phyloP scores from a whole-genome alignment of 2,888 invertebrate genomes.

The Hirtodrosophila histrioides region DNA sequence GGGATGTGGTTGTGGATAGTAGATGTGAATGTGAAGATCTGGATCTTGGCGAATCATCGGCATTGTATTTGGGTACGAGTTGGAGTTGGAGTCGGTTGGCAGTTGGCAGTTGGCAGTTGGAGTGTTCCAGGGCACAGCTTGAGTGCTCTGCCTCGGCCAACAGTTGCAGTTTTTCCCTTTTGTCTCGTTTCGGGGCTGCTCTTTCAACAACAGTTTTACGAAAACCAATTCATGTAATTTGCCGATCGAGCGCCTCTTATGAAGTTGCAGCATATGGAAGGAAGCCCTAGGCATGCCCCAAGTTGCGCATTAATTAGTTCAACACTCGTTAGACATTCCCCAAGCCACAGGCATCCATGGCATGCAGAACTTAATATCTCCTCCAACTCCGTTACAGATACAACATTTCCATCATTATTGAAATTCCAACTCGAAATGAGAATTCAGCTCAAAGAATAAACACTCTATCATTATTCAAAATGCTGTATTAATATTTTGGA shows the following conservation, averaged over 20 bases:
- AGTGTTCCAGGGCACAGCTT: conserved; percentile 63
- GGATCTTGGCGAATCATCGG: conserved; percentile 73
- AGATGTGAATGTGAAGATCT: conserved; percentile 46
- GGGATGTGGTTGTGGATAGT: conserved; percentile 24
- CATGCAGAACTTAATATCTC: conserved; percentile 63
- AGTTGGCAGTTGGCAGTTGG: conserved; percentile 27
- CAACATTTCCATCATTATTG: conserved; percentile 47
- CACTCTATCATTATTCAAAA: conserved; percentile 4
- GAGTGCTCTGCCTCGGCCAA: conserved; percentile 55
- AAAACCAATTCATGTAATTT: conserved; percentile 64
- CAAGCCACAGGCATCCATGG: conserved; percentile 69
- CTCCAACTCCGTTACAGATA: conserved; percentile 18
- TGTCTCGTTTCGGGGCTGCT: conserved; percentile 30
- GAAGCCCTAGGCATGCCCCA: conserved; percentile 62
- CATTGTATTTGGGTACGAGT: conserved; percentile 45
- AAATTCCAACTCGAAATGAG: conserved; percentile 49
- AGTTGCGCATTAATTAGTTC: conserved; percentile 70
- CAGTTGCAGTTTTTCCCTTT: conserved; percentile 57
- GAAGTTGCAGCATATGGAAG: conserved; percentile 8
- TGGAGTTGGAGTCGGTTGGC: conserved; percentile 1
- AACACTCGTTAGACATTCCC: conserved; percentile 63
- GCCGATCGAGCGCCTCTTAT: conserved; percentile 30
- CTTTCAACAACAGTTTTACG: conserved; percentile 39
- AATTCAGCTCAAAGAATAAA: background rate
- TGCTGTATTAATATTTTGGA: no score